Conservation (phyloP, 2,113 vertebrate genomes). For the Hoplias malabaricus region DNA sequence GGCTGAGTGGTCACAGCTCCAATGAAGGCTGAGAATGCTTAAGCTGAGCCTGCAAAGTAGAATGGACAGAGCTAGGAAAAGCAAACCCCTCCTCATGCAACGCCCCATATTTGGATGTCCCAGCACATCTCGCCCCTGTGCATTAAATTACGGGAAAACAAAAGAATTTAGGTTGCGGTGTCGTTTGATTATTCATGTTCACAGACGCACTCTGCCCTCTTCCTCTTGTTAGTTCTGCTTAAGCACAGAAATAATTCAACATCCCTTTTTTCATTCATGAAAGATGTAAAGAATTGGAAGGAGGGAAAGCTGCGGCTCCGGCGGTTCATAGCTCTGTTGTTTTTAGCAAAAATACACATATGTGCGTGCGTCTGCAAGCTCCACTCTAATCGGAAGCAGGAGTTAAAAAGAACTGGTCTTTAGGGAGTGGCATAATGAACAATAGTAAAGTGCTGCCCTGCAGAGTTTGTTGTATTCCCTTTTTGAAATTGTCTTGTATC, state of each 20-base stretch:
- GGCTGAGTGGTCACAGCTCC: conserved; percentile 1
- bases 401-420: background rate
- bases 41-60: background rate
- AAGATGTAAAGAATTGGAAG: conserved; percentile 37
- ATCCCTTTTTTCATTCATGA: conserved; percentile 47
- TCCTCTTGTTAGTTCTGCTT: conserved; percentile 55
- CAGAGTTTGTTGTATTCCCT: background rate
- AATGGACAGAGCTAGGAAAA: background rate
- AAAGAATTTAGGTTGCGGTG: conserved; percentile 36
- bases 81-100: background rate
- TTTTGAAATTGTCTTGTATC: background rate
- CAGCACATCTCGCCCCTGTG: background rate
- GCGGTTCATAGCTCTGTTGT: background rate
- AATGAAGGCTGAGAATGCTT: background rate
- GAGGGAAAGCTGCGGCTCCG: conserved; percentile 19
- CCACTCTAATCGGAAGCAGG: background rate
- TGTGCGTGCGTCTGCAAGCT: background rate
- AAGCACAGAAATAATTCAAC: conserved; percentile 49
- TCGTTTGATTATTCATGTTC: conserved; percentile 46
- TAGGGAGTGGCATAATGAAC: background rate
- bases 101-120: background rate
- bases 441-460: conserved; percentile 2
- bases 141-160: conserved; percentile 42
- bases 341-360: conserved; percentile 5
- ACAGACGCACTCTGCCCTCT: conserved; percentile 35